Base-by-base conservation (phyloP, 2,888 invertebrate genomes). In the Uloborus plumipes region DNA sequence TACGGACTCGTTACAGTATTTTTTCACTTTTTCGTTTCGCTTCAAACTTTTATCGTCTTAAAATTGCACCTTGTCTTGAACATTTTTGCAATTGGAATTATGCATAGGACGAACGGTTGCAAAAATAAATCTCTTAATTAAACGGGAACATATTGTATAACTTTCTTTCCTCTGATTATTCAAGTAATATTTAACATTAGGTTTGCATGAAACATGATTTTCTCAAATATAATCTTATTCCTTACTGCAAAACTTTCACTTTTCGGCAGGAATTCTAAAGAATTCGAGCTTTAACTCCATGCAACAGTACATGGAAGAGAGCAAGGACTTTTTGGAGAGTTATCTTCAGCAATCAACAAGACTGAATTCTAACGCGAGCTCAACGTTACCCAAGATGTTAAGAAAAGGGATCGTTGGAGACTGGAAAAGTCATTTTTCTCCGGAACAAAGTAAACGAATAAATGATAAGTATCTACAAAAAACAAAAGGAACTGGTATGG, bases 341-440 rank as follows among this genome's bases (percentile, higher is more conserved):
- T 80, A 80, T 49, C 51, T 80, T 20, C 20, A 18, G n/a, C 16
- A 18, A 9, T 15, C 47, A 1, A 80, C 79, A 6, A 61, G 79
- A 0, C 16, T 18, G n/a, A 11, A 20, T 16, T 14, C 14, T 9
- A 20, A 50, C 7, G 11, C 51, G 39, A 51, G 61, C 18, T 51
- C 47, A 11, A 20, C n/a, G 1, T 11, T 59, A 31, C 73, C 80
- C 15, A 20, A 18, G 3, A 73, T 81, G 58, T 58, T 86, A 66
- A 58, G 86, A 2, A 86, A 86, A 87, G 89, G 89, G 15, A 77
- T 84, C 15, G 88, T 89, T 9, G 89, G 89, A 7, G 89, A 90
- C 85, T 90, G 90, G 89, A 88, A 87, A 83, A 88, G 87, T 62
- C 87, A 88, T 69, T 89, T 90, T 85, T 88, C 88, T 1, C 87